Percentiles rank a stretch among this genome's conserved stretches.
phyloP scores from a whole-genome alignment of 1,140 invertebrate genomes.

The Babylonia areolata region DNA sequence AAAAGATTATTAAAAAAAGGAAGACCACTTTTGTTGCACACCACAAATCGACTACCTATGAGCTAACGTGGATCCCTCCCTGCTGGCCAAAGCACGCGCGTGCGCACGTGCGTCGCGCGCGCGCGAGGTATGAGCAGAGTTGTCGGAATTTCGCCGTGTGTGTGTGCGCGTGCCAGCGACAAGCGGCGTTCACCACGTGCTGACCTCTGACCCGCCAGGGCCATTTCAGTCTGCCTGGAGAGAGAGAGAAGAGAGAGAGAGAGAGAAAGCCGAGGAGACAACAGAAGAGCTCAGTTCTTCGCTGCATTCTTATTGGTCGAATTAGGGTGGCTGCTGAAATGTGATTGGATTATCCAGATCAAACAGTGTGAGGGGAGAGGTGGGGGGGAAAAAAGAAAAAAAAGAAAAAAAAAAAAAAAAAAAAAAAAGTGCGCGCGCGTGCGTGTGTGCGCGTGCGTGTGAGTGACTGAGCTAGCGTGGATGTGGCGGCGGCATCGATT shows the following conservation, averaged over 20 bases:
- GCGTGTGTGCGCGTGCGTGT: conserved; percentile 14
- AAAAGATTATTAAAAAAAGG: no score
- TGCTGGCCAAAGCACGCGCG: no score
- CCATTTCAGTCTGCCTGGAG: conserved; percentile 34
- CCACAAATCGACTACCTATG: background rate
- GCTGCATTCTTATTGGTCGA: conserved; percentile 32
- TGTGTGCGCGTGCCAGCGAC: conserved; percentile 18
- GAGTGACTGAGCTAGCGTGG: background rate
- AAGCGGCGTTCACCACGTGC: background rate
- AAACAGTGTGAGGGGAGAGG: conserved; percentile 33
- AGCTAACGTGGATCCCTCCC: background rate
- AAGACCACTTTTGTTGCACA: no score
- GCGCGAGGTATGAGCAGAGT: no score
- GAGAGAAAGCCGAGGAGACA: no score
- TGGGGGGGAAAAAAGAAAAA: no score
- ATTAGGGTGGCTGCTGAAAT: conserved; percentile 23
- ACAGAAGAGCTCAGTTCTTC: conserved; percentile 29
- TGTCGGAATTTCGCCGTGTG: no score
- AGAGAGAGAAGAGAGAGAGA: no score
- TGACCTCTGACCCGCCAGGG: conserved; percentile 30
- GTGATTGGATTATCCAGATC: conserved; percentile 41
- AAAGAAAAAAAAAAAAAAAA: background rate
- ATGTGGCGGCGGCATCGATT: conserved; percentile 2
- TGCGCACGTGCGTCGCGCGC: no score
- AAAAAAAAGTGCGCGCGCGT: conserved; percentile 13